phyloP scores from a whole-genome alignment of 2,888 invertebrate species.

The Parascotia fuliginaria region DNA sequence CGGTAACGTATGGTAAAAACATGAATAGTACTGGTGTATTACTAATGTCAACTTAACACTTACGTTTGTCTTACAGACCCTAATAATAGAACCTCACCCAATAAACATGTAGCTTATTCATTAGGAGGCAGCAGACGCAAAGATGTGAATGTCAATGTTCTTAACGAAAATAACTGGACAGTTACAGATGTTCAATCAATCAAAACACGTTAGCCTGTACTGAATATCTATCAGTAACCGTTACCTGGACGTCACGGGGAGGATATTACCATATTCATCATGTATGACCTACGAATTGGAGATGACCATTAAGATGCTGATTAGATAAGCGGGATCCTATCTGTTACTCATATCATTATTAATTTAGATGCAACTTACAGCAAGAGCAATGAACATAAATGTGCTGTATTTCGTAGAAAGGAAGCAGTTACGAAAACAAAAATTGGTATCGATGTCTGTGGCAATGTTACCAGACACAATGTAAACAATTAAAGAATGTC shows the following conservation, averaged over 20 bases:
- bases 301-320: conserved; percentile 12
- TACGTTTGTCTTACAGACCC: too few species aligned
- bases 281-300: conserved; percentile 15
- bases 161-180: conserved; percentile 6
- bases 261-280: conserved; percentile 17
- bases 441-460: too few species aligned
- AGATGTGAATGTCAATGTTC: conserved; percentile 2
- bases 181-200: conserved; percentile 16
- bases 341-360: background rate
- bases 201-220: conserved; percentile 15
- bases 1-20: too few species aligned
- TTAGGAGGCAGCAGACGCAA: background rate
- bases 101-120: background rate
- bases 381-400: background rate
- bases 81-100: too few species aligned
- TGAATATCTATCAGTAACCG: conserved; percentile 13
- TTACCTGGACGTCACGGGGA: conserved; percentile 12
- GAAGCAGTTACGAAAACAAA: too few species aligned
- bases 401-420: background rate
- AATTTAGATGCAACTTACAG: background rate
- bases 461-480: too few species aligned
- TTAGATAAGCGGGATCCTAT: conserved; percentile 9
- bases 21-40: too few species aligned
- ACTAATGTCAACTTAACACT: too few species aligned
- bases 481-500: too few species aligned